Conservation (phyloP, 1,140 invertebrate species). For the Leptoteleia sp. region DNA sequence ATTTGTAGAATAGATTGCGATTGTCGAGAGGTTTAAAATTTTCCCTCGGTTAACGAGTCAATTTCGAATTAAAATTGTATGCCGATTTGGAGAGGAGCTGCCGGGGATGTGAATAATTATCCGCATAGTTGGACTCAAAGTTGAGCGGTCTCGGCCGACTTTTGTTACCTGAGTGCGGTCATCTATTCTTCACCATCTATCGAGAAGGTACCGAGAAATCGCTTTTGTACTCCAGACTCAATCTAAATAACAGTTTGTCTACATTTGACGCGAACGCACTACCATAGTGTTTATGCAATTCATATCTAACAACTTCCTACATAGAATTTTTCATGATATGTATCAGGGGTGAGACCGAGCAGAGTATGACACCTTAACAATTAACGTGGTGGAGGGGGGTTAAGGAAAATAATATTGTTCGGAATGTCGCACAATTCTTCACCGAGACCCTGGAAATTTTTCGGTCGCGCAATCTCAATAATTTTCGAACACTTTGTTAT, state of each 20-base stretch:
- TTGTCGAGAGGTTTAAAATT: slow-evolving; percentile 26
- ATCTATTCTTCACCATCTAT: slow-evolving; percentile 5
- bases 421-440: slow-evolving; percentile 36
- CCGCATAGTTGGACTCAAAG: not conserved
- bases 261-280: slow-evolving; percentile 3
- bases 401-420: slow-evolving; percentile 29
- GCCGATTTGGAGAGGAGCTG: slow-evolving; percentile 9
- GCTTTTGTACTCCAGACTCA: slow-evolving; percentile 9
- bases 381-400: not conserved
- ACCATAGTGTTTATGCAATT: slow-evolving; percentile 15
- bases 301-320: slow-evolving; percentile 23
- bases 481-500: slow-evolving; percentile 75
- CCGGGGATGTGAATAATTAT: not conserved
- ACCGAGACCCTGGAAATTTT: slow-evolving; percentile 27
- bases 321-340: slow-evolving; percentile 40
- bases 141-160: not conserved
- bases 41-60: slow-evolving; percentile 1
- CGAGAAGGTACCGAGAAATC: slow-evolving; percentile 1
- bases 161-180: slow-evolving; percentile 1
- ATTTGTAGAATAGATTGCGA: slow-evolving; percentile 33
- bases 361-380: slow-evolving; percentile 25
- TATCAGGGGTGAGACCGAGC: slow-evolving; percentile 32
- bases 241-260: slow-evolving; percentile 4
- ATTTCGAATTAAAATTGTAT: slow-evolving; percentile 32
- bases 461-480: slow-evolving; percentile 53